phyloP scores from a whole-genome alignment of 2,888 invertebrate genomes.

The Mongoloraphidia duomilia region DNA sequence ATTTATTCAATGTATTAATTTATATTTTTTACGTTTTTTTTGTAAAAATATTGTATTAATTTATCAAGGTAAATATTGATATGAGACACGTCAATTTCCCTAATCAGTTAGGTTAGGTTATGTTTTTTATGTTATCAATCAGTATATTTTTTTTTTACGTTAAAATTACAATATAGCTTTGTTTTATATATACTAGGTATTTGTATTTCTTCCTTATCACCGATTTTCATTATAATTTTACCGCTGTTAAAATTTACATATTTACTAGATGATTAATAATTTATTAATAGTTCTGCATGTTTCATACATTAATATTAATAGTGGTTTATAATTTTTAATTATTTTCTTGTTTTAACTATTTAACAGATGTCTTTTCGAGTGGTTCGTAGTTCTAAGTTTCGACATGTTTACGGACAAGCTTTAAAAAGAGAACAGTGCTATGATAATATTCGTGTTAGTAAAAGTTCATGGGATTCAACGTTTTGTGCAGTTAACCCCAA shows the following conservation, averaged over 20 bases:
- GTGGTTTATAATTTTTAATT: neutral
- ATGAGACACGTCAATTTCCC: too few species aligned
- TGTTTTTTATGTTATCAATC: too few species aligned
- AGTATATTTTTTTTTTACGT: too few species aligned
- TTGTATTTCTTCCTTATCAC: neutral
- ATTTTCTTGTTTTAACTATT: slow-evolving; percentile 20
- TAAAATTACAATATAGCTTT: neutral
- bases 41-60: slow-evolving; percentile 5
- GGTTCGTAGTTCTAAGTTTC: slow-evolving; percentile 94
- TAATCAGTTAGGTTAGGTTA: too few species aligned
- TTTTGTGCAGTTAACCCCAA: slow-evolving; percentile 98
- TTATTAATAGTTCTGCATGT: neutral
- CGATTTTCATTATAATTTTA: neutral
- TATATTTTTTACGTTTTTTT: neutral
- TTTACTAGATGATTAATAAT: slow-evolving; percentile 4
- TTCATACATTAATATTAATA: neutral
- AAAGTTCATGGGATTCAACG: slow-evolving; percentile 96
- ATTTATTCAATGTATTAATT: neutral
- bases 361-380: slow-evolving; percentile 88
- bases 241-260: neutral
- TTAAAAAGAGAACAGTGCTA: slow-evolving; percentile 93
- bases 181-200: neutral
- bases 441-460: slow-evolving; percentile 92
- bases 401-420: slow-evolving; percentile 85
- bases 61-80: neutral